phyloP scores from a whole-genome alignment of 2,888 invertebrate species.

The Ophion ellenae region DNA sequence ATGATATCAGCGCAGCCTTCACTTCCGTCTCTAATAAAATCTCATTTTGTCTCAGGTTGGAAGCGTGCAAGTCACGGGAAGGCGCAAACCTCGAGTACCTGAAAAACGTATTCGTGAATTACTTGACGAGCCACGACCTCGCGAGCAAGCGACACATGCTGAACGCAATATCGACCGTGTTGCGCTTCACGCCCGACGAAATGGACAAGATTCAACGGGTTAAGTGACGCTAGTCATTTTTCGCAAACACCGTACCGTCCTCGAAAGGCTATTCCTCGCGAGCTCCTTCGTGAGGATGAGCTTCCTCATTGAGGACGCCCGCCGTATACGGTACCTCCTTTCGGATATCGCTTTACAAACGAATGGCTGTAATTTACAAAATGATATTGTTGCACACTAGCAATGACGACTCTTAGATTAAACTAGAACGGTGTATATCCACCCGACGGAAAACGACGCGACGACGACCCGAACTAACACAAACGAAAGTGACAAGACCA shows the following conservation, averaged over 20 bases:
- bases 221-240: slow-evolving; percentile 66
- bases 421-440: not conserved
- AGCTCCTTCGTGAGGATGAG: not conserved
- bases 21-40: not conserved
- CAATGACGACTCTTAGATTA: not conserved
- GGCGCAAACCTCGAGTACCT: slow-evolving; percentile 95
- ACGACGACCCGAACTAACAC: not conserved
- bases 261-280: not conserved
- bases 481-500: no score
- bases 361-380: slow-evolving; percentile 24
- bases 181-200: slow-evolving; percentile 91
- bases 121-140: slow-evolving; percentile 88
- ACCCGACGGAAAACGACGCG: not conserved
- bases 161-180: slow-evolving; percentile 94
- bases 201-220: slow-evolving; percentile 84
- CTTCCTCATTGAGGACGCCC: not conserved
- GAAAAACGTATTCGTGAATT: slow-evolving; percentile 95
- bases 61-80: slow-evolving; percentile 91
- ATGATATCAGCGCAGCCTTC: not conserved
- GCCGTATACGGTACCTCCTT: not conserved
- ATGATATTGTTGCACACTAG: not conserved
- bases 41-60: slow-evolving; percentile 84
- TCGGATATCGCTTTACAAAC: slow-evolving; percentile 25
- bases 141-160: slow-evolving; percentile 92
- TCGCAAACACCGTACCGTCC: not conserved